Percentiles rank a stretch among this genome's conserved stretches.
phyloP scores from a whole-genome alignment of 2,888 invertebrate genomes.

The Steinernema hermaphroditum region DNA sequence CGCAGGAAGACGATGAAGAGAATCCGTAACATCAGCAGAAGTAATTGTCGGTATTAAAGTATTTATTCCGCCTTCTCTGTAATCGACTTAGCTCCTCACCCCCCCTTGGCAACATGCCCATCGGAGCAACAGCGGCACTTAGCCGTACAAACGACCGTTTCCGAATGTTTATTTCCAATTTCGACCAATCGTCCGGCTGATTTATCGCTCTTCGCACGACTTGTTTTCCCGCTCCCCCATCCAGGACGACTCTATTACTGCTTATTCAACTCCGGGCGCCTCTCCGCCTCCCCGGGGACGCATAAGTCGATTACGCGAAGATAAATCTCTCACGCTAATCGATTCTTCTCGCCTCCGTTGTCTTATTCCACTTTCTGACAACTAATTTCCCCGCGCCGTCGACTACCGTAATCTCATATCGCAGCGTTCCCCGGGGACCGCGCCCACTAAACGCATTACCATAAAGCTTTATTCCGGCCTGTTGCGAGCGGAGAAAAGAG shows the following conservation, averaged over 20 bases:
- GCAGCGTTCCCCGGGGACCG: too few species aligned
- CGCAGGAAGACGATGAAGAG: too few species aligned
- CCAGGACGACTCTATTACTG: slow-evolving; percentile 29
- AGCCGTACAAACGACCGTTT: slow-evolving; percentile 3
- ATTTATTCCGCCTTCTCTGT: too few species aligned
- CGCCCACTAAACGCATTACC: too few species aligned
- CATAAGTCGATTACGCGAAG: slow-evolving; percentile 30
- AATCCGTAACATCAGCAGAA: too few species aligned
- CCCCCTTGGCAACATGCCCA: not conserved
- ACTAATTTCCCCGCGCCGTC: not conserved
- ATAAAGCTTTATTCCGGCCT: too few species aligned
- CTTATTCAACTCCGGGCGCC: slow-evolving; percentile 28
- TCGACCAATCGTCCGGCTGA: slow-evolving; percentile 11
- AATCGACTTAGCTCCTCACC: too few species aligned
- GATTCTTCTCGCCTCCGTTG: slow-evolving; percentile 28
- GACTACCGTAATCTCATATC: slow-evolving; percentile 21
- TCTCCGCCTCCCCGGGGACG: not conserved
- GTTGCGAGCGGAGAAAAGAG: too few species aligned
- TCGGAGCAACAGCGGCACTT: not conserved
- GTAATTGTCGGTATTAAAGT: too few species aligned
- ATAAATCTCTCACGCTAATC: slow-evolving; percentile 31
- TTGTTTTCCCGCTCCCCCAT: not conserved
- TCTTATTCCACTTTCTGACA: slow-evolving; percentile 26
- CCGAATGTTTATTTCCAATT: slow-evolving; percentile 31
- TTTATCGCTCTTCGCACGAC: slow-evolving; percentile 3